These are phyloP conservation scores for Boloria euphrosyne DNA, from an alignment of 2,888 invertebrate species.

Conservation along the genomic window DNA sequence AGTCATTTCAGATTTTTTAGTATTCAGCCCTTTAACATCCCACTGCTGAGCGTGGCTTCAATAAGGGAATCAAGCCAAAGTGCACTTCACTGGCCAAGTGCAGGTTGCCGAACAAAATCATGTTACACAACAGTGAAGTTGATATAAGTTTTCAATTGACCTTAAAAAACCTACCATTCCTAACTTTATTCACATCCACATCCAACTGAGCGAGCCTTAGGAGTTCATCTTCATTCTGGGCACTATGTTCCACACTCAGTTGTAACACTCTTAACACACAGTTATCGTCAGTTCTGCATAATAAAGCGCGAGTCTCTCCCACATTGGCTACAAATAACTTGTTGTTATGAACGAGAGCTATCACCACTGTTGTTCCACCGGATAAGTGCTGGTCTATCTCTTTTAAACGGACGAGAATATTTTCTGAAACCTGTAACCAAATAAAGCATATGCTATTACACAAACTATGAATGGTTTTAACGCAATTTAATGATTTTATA, in stretches of 20 bases:
- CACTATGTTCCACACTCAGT: constrained; percentile 91
- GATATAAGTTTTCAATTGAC: neutral
- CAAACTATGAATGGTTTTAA: too few species aligned
- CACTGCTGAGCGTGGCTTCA: too few species aligned
- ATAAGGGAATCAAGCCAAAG: too few species aligned
- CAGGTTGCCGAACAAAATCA: too few species aligned
- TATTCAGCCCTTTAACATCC: too few species aligned
- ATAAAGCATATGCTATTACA: too few species aligned
- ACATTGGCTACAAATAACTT: constrained; percentile 94
- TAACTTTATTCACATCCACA: constrained; percentile 86
- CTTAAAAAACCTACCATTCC: constrained; percentile 76
- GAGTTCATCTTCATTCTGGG: constrained; percentile 92
- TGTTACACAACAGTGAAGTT: neutral
- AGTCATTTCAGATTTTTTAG: too few species aligned
- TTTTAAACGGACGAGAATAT: constrained; percentile 85
- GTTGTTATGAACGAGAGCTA: constrained; percentile 89
- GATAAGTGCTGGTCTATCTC: constrained; percentile 89
- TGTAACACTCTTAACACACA: constrained; percentile 89
- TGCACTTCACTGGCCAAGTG: too few species aligned
- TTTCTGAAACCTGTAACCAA: constrained; percentile 65
- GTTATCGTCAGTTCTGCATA: constrained; percentile 90
- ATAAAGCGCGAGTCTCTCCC: constrained; percentile 86
- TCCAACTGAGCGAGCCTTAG: constrained; percentile 89
- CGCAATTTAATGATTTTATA: too few species aligned
- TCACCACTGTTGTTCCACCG: constrained; percentile 91